Base-by-base conservation (phyloP, 1,140 invertebrate genomes). In the Pseudomyrmex flavicornis region DNA sequence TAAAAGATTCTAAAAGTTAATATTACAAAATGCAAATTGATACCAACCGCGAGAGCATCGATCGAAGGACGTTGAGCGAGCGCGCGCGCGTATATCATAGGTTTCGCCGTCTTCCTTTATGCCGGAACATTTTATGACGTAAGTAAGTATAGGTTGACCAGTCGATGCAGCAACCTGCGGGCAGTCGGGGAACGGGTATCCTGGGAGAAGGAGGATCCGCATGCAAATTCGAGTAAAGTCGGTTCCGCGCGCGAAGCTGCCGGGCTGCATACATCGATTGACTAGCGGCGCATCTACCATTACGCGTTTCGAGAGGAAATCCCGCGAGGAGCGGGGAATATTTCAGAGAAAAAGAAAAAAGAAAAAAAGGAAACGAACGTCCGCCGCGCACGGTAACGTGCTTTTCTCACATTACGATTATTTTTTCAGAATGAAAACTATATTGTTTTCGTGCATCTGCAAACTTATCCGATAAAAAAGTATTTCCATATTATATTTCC, bases 201-300 rank as follows among this genome's bases (percentile, higher is more conserved):
- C 76, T 59, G 76, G 76, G 76, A 80, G 76, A 59, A 80, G 66
- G 76, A 80, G 76, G 66, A 80, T 90, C 89, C 85, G 66, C 69
- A 89, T 80, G 88, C 76, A 89, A 90, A 89, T 90, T 90, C 83
- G 79, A 68, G 65, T 75, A 77, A 89, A 82, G 35, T 59, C 75
- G 73, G 48, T 59, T 54, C 48, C 65, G 82, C 20, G 82, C 20
- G 66, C 35, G 76, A 56, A 50, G 83, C 82, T 58, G 70, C 85
- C 82, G 73, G 35, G 17, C 50, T 88, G 83, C 73, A 84, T 75
- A 56, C 52, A 84, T 84, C 85, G 72, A 74, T 62, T 65, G 22
- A 65, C 58, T 52, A 61, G 65, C 73, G n/a, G 48, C 35, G 48
- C 22, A 50, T 74, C 76, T 72, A 80, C 65, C 76, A 79, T 79